Conservation (phyloP, 2,888 invertebrate genomes). For the Rhagonycha lutea region DNA sequence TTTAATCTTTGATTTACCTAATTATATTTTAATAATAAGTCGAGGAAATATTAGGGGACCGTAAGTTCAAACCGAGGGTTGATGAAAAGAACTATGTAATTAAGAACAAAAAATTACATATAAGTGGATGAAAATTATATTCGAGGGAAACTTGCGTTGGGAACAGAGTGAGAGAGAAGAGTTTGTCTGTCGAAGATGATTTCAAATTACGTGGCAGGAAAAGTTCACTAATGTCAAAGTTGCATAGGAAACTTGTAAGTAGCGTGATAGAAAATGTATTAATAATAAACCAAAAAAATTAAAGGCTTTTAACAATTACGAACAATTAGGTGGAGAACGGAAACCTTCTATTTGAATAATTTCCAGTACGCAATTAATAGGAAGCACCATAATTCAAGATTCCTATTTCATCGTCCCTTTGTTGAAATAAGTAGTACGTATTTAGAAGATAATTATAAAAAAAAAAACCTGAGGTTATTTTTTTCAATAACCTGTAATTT, state of each 20-base stretch:
- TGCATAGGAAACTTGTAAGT: constrained; percentile 14
- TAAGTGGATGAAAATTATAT: neutral
- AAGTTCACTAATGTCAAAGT: too few species aligned
- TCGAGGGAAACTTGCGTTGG: neutral
- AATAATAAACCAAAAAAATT: constrained; percentile 31
- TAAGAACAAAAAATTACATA: neutral
- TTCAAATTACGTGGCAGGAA: neutral
- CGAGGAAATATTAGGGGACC: neutral
- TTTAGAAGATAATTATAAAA: constrained; percentile 10
- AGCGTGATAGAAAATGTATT: constrained; percentile 25
- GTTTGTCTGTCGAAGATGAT: neutral
- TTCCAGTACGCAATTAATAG: constrained; percentile 21
- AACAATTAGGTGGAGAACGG: constrained; percentile 36
- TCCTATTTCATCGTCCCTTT: constrained; percentile 13
- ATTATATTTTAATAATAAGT: neutral
- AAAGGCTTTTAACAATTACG: constrained; percentile 36
- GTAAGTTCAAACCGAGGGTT: neutral
- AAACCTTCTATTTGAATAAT: constrained; percentile 21
- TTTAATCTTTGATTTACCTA: neutral
- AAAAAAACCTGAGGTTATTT: constrained; percentile 4
- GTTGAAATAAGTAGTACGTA: constrained; percentile 9
- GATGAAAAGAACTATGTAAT: neutral
- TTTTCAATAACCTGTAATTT: constrained; percentile 16
- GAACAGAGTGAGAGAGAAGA: neutral
- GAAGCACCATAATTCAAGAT: constrained; percentile 11